These are phyloP conservation scores for Villa cingulata DNA, from an alignment of 2,888 invertebrate species.

Conservation along the genomic window DNA sequence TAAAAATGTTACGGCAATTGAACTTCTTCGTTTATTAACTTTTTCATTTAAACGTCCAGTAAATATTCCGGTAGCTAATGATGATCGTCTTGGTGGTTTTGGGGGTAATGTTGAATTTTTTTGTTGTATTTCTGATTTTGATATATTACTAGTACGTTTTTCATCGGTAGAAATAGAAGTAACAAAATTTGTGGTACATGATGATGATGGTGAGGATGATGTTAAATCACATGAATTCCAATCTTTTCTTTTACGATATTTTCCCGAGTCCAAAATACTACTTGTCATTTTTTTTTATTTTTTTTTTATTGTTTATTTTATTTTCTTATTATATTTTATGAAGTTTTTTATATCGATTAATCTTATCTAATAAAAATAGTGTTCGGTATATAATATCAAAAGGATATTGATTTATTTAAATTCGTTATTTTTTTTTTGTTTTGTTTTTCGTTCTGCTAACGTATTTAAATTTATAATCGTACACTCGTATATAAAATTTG, in stretches of 20 bases:
- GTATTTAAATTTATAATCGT: no score
- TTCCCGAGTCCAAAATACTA: constrained; percentile 33
- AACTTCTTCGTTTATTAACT: constrained; percentile 33
- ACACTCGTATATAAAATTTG: no score
- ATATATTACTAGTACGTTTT: background rate
- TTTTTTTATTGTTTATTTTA: background rate
- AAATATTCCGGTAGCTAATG: constrained; percentile 30
- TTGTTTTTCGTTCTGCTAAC: no score
- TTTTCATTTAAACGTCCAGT: constrained; percentile 24
- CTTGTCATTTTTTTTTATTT: constrained; percentile 18
- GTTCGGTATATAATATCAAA: no score
- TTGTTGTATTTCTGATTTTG: constrained; percentile 12
- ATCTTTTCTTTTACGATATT: constrained; percentile 34
- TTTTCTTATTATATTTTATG: background rate
- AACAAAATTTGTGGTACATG: constrained; percentile 26
- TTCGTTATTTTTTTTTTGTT: no score
- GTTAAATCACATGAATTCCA: constrained; percentile 30
- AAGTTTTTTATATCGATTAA: background rate
- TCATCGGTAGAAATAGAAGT: constrained; percentile 17
- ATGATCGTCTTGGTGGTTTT: constrained; percentile 32
- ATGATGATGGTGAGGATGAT: constrained; percentile 34
- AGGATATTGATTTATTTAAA: no score
- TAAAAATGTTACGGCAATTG: constrained; percentile 34
- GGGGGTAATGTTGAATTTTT: constrained; percentile 17
- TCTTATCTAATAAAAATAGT: no score